Conservation (phyloP, 2,113 vertebrate genomes). For the Vimba vimba region DNA sequence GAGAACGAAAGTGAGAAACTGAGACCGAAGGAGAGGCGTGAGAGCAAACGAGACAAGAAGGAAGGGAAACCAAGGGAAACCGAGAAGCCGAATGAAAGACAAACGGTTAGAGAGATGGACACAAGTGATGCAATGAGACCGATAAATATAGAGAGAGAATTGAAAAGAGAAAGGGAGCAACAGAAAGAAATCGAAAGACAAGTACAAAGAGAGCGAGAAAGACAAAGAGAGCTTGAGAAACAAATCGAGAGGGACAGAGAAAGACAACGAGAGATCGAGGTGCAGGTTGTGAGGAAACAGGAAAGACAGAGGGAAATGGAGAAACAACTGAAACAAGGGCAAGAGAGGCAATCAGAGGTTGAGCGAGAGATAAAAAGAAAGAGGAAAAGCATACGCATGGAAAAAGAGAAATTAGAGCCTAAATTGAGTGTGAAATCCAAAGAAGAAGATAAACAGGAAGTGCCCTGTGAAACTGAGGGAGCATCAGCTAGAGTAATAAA, state of each 20-base stretch:
- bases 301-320: conserved; percentile 44
- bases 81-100: conserved; percentile 38
- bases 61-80: conserved; percentile 4
- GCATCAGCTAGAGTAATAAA: conserved; percentile 48
- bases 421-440: not conserved
- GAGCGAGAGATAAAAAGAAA: conserved; percentile 52
- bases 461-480: not conserved
- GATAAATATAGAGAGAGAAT: conserved; percentile 47
- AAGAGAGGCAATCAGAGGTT: conserved; percentile 58
- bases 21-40: conserved; percentile 51
- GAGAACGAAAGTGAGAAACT: conserved; percentile 67
- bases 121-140: conserved; percentile 33
- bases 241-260: conserved; percentile 1
- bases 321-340: conserved; percentile 52
- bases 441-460: conserved; percentile 57
- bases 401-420: conserved; percentile 5
- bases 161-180: conserved; percentile 45
- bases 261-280: conserved; percentile 51
- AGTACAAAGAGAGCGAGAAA: conserved; percentile 19
- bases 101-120: conserved; percentile 23
- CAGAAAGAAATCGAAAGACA: not conserved
- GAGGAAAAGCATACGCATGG: conserved; percentile 50
- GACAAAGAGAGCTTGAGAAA: conserved; percentile 33
- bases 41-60: conserved; percentile 2
- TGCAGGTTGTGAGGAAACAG: conserved; percentile 33